These are phyloP conservation scores for Craniophora ligustri DNA, from an alignment of 2,888 invertebrate genomes.

Conservation along the genomic window DNA sequence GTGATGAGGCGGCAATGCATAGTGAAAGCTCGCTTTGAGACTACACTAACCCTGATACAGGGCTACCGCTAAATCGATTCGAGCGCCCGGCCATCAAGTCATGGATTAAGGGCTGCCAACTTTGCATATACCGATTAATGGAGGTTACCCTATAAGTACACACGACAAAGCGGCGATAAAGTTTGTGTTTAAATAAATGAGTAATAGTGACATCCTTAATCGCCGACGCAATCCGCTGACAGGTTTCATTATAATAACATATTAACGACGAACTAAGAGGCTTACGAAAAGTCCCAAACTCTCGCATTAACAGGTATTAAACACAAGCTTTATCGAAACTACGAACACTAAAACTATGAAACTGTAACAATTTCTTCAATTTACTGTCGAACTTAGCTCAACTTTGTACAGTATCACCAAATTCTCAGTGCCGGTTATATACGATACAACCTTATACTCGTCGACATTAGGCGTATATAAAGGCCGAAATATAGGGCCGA, in stretches of 20 bases:
- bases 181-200: slow-evolving; percentile 41
- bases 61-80: slow-evolving; percentile 67
- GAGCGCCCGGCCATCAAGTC: slow-evolving; percentile 53
- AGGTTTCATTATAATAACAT: slow-evolving; percentile 53
- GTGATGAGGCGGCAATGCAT: slow-evolving; percentile 34
- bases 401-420: slow-evolving; percentile 20
- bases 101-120: slow-evolving; percentile 63
- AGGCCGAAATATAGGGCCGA: slow-evolving; percentile 2
- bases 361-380: slow-evolving; percentile 49
- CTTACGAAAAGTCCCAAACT: slow-evolving; percentile 50
- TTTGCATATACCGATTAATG: slow-evolving; percentile 65
- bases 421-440: slow-evolving; percentile 25
- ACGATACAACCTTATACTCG: slow-evolving; percentile 22
- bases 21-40: slow-evolving; percentile 54
- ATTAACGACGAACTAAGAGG: slow-evolving; percentile 47
- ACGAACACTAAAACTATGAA: slow-evolving; percentile 40
- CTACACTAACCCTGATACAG: slow-evolving; percentile 56
- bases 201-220: slow-evolving; percentile 39
- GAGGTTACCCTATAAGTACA: slow-evolving; percentile 58
- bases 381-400: slow-evolving; percentile 43
- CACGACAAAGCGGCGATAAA: slow-evolving; percentile 59
- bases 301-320: slow-evolving; percentile 32
- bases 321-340: slow-evolving; percentile 28
- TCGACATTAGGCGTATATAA: slow-evolving; percentile 13
- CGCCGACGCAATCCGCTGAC: slow-evolving; percentile 32